These are phyloP conservation scores for Eupsilia transversa DNA, from an alignment of 2,888 invertebrate species.

Conservation along the genomic window DNA sequence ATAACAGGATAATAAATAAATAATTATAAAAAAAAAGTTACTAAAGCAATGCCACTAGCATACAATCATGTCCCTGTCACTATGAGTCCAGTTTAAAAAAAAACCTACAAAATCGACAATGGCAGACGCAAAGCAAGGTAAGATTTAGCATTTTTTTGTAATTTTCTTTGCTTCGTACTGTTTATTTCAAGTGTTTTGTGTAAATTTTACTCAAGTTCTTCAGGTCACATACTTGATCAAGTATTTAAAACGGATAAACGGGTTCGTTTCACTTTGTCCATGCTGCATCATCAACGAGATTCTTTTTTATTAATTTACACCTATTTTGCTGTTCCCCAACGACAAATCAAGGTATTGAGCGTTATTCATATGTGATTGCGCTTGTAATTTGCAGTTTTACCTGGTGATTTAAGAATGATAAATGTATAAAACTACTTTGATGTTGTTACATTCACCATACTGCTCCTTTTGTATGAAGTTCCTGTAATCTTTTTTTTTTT, in stretches of 20 bases:
- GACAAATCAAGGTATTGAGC: neutral
- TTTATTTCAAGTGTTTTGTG: slow-evolving; percentile 7
- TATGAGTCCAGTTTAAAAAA: slow-evolving; percentile 62
- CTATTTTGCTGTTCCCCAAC: slow-evolving; percentile 21
- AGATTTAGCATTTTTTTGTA: slow-evolving; percentile 68
- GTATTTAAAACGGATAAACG: neutral
- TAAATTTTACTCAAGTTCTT: neutral
- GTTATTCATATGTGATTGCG: neutral
- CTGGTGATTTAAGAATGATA: neutral
- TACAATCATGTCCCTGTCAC: slow-evolving; percentile 35
- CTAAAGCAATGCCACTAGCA: neutral
- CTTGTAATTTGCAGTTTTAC: slow-evolving; percentile 2
- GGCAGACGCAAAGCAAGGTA: slow-evolving; percentile 90
- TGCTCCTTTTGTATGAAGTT: slow-evolving; percentile 25
- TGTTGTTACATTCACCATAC: slow-evolving; percentile 54
- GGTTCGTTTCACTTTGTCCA: slow-evolving; percentile 57
- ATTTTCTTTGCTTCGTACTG: slow-evolving; percentile 18
- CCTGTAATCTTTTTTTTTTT: slow-evolving; percentile 37
- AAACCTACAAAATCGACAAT: slow-evolving; percentile 78
- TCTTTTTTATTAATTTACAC: slow-evolving; percentile 69
- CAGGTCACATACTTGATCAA: neutral
- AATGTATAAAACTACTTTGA: slow-evolving; percentile 15
- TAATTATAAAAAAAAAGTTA: neutral
- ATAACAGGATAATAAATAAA: neutral
- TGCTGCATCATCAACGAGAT: slow-evolving; percentile 80